These are phyloP conservation scores for Ptilorrhoa leucosticta DNA, from an alignment of 2,113 vertebrate genomes.

Conservation along the genomic window DNA sequence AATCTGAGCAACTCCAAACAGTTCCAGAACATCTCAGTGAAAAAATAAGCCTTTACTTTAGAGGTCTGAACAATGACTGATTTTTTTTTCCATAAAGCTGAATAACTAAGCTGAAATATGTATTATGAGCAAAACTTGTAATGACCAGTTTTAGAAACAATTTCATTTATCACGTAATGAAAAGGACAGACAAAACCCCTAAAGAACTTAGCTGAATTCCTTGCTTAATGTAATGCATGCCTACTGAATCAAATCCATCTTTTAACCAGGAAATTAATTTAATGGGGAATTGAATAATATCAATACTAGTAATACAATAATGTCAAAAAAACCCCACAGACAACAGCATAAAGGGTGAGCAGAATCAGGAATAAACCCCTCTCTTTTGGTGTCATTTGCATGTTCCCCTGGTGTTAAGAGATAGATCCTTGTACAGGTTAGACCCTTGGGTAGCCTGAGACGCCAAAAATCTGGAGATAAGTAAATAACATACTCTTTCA, in stretches of 20 bases:
- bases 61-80: background rate
- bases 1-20: background rate
- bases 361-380: background rate
- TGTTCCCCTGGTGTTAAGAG: background rate
- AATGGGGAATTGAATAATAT: background rate
- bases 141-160: background rate
- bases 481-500: background rate
- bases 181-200: background rate
- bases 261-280: background rate
- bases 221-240: background rate
- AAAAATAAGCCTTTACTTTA: background rate
- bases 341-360: background rate
- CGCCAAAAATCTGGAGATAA: background rate
- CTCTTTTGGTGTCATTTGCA: background rate
- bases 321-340: background rate
- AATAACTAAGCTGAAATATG: background rate
- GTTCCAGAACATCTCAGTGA: background rate
- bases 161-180: background rate
- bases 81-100: background rate
- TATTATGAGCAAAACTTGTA: background rate
- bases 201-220: background rate
- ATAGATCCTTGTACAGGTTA: rapidly evolving
- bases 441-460: background rate
- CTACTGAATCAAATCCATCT: background rate
- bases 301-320: background rate